These are phyloP conservation scores for Oscheius onirici DNA, from an alignment of 2,888 invertebrate species.

Conservation along the genomic window DNA sequence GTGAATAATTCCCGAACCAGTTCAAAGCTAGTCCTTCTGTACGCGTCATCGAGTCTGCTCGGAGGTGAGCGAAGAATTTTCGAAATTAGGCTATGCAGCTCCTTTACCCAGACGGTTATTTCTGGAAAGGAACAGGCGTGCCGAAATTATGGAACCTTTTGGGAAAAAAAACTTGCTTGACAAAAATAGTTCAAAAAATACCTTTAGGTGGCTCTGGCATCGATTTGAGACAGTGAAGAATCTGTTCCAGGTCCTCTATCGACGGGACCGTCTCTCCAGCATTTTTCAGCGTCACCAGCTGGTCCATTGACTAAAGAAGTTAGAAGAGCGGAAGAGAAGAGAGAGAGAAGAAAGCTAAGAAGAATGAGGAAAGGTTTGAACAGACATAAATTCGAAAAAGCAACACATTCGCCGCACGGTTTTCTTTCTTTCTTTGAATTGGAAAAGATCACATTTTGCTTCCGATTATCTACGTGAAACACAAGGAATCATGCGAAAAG, in stretches of 20 bases:
- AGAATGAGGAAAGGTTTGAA: background rate
- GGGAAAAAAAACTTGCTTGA: too few species aligned
- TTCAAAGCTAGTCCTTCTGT: constrained; percentile 13
- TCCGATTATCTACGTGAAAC: too few species aligned
- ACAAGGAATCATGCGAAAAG: too few species aligned
- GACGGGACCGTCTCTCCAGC: background rate
- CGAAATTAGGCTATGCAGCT: constrained; percentile 6
- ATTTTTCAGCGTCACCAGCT: background rate
- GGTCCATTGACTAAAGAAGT: background rate
- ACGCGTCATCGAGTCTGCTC: constrained; percentile 12
- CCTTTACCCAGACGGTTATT: background rate
- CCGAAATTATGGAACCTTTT: too few species aligned
- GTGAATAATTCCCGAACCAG: background rate
- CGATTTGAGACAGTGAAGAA: background rate
- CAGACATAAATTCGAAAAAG: background rate
- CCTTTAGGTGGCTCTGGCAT: background rate
- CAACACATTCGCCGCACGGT: too few species aligned
- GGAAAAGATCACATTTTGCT: too few species aligned
- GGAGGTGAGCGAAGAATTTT: constrained; percentile 15
- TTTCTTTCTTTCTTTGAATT: too few species aligned
- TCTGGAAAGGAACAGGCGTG: too few species aligned
- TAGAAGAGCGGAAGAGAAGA: background rate
- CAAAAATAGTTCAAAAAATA: background rate
- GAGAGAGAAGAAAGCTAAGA: background rate
- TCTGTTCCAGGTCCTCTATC: background rate